phyloP scores from a whole-genome alignment of 1,140 invertebrate genomes.

The Halictus rubicundus region DNA sequence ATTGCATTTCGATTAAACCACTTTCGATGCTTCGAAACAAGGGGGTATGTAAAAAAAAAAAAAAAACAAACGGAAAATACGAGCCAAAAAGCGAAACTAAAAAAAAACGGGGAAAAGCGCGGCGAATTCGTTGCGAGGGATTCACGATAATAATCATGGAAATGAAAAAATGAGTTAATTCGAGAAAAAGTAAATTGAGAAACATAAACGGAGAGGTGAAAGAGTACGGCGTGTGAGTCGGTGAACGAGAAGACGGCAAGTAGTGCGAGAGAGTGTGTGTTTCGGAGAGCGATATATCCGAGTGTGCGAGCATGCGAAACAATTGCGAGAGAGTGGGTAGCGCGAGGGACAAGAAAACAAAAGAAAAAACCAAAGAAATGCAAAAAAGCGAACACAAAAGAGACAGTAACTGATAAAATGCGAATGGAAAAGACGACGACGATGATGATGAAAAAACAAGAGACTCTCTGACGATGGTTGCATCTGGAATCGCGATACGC shows the following conservation, averaged over 20 bases:
- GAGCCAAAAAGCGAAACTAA: not conserved
- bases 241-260: slow-evolving; percentile 32
- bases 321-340: slow-evolving; percentile 32
- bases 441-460: not conserved
- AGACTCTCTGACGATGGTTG: slow-evolving; percentile 36
- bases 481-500: slow-evolving; percentile 49
- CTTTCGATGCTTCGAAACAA: slow-evolving; percentile 33
- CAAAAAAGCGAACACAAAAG: slow-evolving; percentile 28
- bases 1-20: slow-evolving; percentile 64
- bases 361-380: slow-evolving; percentile 38
- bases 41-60: not conserved
- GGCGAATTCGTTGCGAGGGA: slow-evolving; percentile 63
- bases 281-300: slow-evolving; percentile 19
- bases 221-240: slow-evolving; percentile 12
- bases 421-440: slow-evolving; percentile 34
- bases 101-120: slow-evolving; percentile 42
- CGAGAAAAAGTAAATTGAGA: slow-evolving; percentile 59
- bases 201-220: slow-evolving; percentile 24
- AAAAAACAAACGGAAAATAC: not conserved
- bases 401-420: slow-evolving; percentile 49
- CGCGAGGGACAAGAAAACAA: slow-evolving; percentile 22
- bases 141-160: slow-evolving; percentile 64
- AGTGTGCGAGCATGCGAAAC: slow-evolving; percentile 40
- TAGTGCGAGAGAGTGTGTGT: slow-evolving; percentile 31
- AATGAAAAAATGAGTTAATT: slow-evolving; percentile 48